Percentiles rank a stretch among this genome's conserved stretches.
phyloP scores from a whole-genome alignment of 2,888 invertebrate species.

The Andrena fulva region DNA sequence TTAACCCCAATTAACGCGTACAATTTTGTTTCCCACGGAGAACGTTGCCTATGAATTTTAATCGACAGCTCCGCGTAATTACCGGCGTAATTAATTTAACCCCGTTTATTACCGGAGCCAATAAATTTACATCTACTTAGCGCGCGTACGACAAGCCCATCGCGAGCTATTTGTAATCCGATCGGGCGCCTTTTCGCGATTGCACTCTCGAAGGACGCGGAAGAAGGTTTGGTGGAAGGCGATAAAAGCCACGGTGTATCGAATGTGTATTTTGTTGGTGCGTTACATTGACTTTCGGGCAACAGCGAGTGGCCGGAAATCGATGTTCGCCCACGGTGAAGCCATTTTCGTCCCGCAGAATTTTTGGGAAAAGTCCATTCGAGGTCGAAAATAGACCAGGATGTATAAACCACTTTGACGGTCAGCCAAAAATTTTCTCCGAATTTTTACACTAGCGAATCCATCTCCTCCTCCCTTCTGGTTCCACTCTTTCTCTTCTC shows the following conservation, averaged over 20 bases:
- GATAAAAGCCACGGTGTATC: too few relatives aligned
- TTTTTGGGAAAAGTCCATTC: not conserved
- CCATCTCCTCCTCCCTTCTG: not conserved
- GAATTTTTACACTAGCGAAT: not conserved
- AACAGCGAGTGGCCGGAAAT: not conserved
- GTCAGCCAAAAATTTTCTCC: not conserved
- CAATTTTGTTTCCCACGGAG: constrained; percentile 1
- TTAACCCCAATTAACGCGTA: constrained; percentile 17
- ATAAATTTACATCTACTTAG: constrained; percentile 15
- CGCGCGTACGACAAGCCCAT: not conserved
- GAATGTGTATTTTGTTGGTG: too few relatives aligned
- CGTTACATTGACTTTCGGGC: not conserved
- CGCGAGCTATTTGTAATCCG: not conserved
- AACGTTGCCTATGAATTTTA: constrained; percentile 23
- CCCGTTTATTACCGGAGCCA: not conserved
- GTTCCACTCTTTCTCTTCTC: not conserved
- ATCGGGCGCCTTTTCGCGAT: not conserved
- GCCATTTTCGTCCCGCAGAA: not conserved
- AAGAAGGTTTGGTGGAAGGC: too few relatives aligned
- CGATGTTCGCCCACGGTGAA: not conserved
- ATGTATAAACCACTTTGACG: not conserved
- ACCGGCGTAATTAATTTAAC: not conserved
- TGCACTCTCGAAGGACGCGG: not conserved
- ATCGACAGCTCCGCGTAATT: constrained; percentile 10
- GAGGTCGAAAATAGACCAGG: not conserved